These are phyloP conservation scores for Pogonocichla stellata DNA, from an alignment of 2,113 vertebrate genomes.

Conservation along the genomic window DNA sequence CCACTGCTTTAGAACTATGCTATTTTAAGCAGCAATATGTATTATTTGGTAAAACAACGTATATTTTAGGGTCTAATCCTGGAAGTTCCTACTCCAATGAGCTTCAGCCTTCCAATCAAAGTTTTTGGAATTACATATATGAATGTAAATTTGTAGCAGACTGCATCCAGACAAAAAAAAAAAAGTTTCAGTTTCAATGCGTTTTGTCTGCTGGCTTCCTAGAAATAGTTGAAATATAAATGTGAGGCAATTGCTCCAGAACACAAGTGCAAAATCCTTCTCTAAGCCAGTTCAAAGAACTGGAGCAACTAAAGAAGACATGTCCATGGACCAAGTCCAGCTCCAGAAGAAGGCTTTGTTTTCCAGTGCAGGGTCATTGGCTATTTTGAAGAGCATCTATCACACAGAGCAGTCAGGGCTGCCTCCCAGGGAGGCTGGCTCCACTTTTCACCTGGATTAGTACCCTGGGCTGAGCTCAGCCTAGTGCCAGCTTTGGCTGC, in stretches of 20 bases:
- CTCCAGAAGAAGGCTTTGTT: background rate
- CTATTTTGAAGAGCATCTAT: background rate
- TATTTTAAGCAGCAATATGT: constrained; percentile 33
- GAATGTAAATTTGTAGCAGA: background rate
- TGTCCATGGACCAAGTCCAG: background rate
- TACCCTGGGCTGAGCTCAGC: background rate
- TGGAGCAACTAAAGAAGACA: background rate
- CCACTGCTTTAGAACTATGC: background rate
- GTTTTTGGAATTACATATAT: background rate
- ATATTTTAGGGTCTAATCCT: constrained; percentile 28
- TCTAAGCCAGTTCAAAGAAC: background rate
- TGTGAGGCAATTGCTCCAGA: background rate
- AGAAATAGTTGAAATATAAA: background rate
- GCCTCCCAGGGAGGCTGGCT: background rate
- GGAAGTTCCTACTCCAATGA: background rate
- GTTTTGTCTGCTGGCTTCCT: background rate
- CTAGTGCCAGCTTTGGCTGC: background rate
- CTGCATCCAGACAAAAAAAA: background rate
- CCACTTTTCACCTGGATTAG: background rate
- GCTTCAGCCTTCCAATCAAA: background rate
- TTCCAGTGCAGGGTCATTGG: background rate
- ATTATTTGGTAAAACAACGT: constrained; percentile 31
- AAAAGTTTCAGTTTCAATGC: background rate
- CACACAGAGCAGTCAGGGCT: background rate
- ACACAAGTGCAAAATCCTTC: background rate